Base-by-base conservation (phyloP, 1,140 invertebrate species). In the Pogonomyrmex barbatus region DNA sequence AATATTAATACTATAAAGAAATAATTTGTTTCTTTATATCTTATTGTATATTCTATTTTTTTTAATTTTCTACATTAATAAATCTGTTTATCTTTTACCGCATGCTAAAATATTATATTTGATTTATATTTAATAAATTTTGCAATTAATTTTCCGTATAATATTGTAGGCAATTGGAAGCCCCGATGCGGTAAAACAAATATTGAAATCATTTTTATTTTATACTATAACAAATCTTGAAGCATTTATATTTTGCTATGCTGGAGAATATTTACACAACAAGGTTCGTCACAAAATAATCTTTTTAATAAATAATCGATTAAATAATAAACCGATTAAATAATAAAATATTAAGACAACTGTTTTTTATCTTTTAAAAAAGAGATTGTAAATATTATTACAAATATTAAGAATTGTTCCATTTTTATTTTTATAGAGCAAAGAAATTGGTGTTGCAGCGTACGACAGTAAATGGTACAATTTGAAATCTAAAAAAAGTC, bases 171-270 rank as follows among this genome's bases (percentile, higher is more conserved):
- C 86, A 17, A 30, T 88, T 9, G 47, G 36, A 2, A 84, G 45
- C 10, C 30, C 50, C 0, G 52, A 89, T 65, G 73, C 14, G 5
- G 1, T 39, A 10, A 58, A 47, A 45, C 12, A 62, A 14, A 50
- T 89, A 68, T 0, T 67, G 6, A 85, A 85, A 47, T 78, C 50
- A 8, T 17, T 85, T 24, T 68, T 87, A 9, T 89, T 78, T 39
- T 89, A 67, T 1, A 17, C 67, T 12, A 45, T 71, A 68, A 33
- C 87, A 9, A 88, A 88, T 73, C 79, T 89, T 8, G 88, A 87
- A 45, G 88, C 89, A 9, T 84, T 89, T 63, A 87, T 81, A 63
- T 81, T 90, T 70, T 89, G 88, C 47, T 90, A 81, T 14, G 86
- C 88, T 3, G 89, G 88, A n/a, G 88, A 90, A 81, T 90, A 89